A percentile compares a stretch with the other conserved stretches of the same genome.
phyloP scores from a whole-genome alignment of 2,113 vertebrate genomes.

The Anser cygnoides region DNA sequence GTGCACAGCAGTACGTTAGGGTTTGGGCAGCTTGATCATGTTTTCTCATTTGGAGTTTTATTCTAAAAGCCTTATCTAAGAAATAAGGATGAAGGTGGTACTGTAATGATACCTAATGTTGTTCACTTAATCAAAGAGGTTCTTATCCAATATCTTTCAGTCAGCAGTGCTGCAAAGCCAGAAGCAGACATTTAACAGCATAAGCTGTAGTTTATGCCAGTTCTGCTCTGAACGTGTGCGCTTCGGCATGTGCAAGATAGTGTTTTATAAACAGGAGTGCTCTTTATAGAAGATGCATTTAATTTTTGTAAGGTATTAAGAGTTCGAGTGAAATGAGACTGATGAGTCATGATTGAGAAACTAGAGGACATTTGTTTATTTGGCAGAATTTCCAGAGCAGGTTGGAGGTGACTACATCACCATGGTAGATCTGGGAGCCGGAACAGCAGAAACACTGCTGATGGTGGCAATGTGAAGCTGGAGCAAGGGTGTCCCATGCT shows the following conservation, averaged over 20 bases:
- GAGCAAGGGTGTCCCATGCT: neutral
- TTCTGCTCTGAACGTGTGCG: neutral
- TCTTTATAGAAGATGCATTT: neutral
- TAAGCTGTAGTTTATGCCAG: neutral
- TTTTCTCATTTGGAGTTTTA: neutral
- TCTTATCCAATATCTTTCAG: neutral
- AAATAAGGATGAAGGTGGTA: neutral
- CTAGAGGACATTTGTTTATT: neutral
- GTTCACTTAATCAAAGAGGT: neutral
- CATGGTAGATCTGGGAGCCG: neutral
- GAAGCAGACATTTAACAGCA: neutral
- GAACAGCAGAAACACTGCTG: neutral
- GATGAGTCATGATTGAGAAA: neutral
- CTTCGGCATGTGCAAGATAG: neutral
- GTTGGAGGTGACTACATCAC: neutral
- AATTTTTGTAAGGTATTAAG: neutral
- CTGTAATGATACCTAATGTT: neutral
- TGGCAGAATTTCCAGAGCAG: neutral
- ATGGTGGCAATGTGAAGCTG: accelerated
- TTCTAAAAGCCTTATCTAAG: neutral
- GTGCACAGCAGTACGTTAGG: neutral
- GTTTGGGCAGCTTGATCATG: neutral
- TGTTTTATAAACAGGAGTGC: neutral
- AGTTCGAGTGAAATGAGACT: neutral
- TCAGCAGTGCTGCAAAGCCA: neutral